Conservation (phyloP, 2,888 invertebrate genomes). For the Idaea biselata region DNA sequence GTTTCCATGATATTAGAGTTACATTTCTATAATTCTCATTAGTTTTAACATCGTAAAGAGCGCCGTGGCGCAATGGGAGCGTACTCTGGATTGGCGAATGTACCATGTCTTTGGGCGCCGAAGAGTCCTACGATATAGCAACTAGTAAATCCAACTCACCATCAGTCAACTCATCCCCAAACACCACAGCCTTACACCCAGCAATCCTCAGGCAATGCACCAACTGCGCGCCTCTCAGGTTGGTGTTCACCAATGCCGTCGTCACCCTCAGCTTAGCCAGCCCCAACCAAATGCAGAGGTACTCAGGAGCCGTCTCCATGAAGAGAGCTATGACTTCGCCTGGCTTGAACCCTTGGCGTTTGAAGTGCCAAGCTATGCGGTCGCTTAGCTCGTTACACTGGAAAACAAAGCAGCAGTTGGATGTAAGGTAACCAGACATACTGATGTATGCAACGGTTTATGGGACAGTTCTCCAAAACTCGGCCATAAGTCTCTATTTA, state of each 20-base stretch:
- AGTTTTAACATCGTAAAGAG: no score
- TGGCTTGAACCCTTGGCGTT: constrained; percentile 72
- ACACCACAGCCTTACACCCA: constrained; percentile 89
- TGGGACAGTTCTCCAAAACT: no score
- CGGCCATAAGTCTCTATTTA: no score
- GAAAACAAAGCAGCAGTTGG: constrained; percentile 9
- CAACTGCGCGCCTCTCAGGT: constrained; percentile 88
- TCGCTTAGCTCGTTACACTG: constrained; percentile 82
- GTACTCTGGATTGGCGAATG: no score
- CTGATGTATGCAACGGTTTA: no score
- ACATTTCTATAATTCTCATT: no score
- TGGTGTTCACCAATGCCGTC: constrained; percentile 94
- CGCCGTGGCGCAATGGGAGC: no score
- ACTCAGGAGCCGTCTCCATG: constrained; percentile 95
- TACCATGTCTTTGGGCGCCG: no score
- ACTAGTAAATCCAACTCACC: constrained; percentile 46
- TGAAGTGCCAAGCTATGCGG: constrained; percentile 79
- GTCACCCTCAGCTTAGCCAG: constrained; percentile 90
- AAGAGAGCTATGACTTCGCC: constrained; percentile 93
- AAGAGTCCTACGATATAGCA: no score
- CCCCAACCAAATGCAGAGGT: constrained; percentile 93
- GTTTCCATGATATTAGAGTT: no score
- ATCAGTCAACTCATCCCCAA: constrained; percentile 82
- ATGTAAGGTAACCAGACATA: neutral
- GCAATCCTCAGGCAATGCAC: constrained; percentile 90